Conservation (phyloP, 1,140 invertebrate genomes). For the Brachionus koreanus region DNA sequence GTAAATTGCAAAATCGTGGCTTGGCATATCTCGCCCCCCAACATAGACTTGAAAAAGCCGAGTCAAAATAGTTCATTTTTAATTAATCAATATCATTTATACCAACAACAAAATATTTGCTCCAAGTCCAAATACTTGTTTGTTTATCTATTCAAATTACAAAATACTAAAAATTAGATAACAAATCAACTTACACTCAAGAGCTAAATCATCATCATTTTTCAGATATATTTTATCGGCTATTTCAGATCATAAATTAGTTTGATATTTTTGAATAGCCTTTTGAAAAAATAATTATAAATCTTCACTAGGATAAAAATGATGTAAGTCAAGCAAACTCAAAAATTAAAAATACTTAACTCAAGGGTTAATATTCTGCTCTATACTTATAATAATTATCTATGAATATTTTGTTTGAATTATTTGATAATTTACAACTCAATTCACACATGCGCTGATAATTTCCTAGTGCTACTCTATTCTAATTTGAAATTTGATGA, state of each 20-base stretch:
- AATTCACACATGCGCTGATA: not conserved
- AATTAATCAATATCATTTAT: constrained; percentile 32
- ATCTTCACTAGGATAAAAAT: constrained; percentile 2
- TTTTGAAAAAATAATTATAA: constrained; percentile 11
- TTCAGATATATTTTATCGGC: not conserved
- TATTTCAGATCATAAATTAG: constrained; percentile 39
- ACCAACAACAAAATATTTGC: not conserved
- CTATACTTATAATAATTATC: not conserved
- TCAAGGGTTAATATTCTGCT: not conserved
- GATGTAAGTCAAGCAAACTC: not conserved
- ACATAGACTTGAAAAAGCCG: not conserved
- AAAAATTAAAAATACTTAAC: not conserved
- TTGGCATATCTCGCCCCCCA: not conserved
- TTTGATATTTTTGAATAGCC: constrained; percentile 31
- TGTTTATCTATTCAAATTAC: not conserved
- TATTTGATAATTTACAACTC: constrained; percentile 19
- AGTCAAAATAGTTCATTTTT: not conserved
- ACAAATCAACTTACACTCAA: not conserved
- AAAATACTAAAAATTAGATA: constrained; percentile 30
- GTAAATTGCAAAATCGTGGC: constrained; percentile 7
- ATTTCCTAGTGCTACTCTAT: not conserved
- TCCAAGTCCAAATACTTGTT: not conserved
- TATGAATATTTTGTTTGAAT: not conserved
- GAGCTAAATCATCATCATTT: constrained; percentile 17
- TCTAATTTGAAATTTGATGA: not conserved